Percentiles rank a stretch among this genome's conserved stretches.
phyloP scores from a whole-genome alignment of 2,797 vertebrate genomes.

The Coregonus sp. region DNA sequence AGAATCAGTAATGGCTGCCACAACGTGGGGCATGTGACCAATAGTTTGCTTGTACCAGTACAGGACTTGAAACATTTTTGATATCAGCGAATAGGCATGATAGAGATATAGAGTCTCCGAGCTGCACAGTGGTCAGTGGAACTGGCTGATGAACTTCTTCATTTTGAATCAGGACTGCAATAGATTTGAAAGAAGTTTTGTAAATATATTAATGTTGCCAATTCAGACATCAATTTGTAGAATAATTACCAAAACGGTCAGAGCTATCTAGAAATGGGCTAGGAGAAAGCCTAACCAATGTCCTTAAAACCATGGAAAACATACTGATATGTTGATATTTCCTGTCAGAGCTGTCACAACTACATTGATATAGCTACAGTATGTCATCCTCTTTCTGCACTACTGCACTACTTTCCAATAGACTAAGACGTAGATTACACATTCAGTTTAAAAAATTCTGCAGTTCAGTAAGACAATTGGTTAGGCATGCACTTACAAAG shows the following conservation, averaged over 20 bases:
- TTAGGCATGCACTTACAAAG: not conserved
- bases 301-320: not conserved
- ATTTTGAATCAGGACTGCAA: conserved; percentile 4
- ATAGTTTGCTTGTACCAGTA: conserved; percentile 5
- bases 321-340: not conserved
- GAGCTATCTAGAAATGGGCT: not conserved
- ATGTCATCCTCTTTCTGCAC: not conserved
- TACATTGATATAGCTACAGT: not conserved
- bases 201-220: not conserved
- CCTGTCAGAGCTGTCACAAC: not conserved
- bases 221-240: not conserved
- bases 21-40: not conserved
- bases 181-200: not conserved
- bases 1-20: not conserved
- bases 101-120: not conserved
- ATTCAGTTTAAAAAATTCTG: not conserved
- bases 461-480: not conserved
- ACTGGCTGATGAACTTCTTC: not conserved
- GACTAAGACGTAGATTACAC: not conserved
- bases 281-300: not conserved
- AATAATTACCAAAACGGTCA: not conserved
- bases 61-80: not conserved
- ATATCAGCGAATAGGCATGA: not conserved
- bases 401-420: not conserved
- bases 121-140: not conserved